phyloP scores from a whole-genome alignment of 2,888 invertebrate genomes.

The Drosophila subsilvestris region DNA sequence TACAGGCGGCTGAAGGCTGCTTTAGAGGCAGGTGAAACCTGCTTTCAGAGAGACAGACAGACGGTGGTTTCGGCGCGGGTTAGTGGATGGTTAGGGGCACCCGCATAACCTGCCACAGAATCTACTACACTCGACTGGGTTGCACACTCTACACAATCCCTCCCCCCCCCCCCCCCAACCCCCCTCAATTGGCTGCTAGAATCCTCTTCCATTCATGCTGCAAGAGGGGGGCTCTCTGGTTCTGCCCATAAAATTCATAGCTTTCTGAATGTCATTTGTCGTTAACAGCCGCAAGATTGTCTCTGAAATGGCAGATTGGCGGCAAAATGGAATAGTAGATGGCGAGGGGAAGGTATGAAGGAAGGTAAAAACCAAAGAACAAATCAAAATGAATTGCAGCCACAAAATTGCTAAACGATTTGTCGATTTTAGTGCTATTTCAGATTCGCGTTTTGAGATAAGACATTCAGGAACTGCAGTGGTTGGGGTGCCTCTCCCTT shows the following conservation, averaged over 20 bases:
- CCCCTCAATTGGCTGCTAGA: conserved; percentile 12
- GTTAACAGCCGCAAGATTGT: conserved; percentile 72
- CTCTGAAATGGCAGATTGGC: conserved; percentile 36
- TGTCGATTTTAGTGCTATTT: not conserved
- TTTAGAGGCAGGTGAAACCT: conserved; percentile 41
- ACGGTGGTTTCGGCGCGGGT: not conserved
- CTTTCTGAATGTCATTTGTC: conserved; percentile 76
- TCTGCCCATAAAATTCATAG: conserved; percentile 71
- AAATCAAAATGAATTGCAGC: conserved; percentile 40
- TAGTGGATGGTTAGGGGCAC: conserved; percentile 31
- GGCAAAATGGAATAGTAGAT: conserved; percentile 11
- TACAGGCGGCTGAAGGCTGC: conserved; percentile 20
- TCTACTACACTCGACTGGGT: conserved; percentile 11
- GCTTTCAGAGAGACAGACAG: conserved; percentile 6
- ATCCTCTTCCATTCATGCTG: conserved; percentile 54
- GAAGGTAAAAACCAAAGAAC: conserved; percentile 1
- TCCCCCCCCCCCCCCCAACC: conserved; percentile 10
- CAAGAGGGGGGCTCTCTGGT: conserved; percentile 14
- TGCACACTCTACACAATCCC: conserved; percentile 44
- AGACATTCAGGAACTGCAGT: conserved; percentile 4
- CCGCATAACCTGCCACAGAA: conserved; percentile 56
- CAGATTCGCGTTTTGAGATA: not conserved
- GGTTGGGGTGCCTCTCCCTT: too few relatives aligned
- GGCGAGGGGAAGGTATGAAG: too few relatives aligned
- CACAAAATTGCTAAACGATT: conserved; percentile 35